Conservation (phyloP, 2,113 vertebrate species). For the Scortum barcoo region DNA sequence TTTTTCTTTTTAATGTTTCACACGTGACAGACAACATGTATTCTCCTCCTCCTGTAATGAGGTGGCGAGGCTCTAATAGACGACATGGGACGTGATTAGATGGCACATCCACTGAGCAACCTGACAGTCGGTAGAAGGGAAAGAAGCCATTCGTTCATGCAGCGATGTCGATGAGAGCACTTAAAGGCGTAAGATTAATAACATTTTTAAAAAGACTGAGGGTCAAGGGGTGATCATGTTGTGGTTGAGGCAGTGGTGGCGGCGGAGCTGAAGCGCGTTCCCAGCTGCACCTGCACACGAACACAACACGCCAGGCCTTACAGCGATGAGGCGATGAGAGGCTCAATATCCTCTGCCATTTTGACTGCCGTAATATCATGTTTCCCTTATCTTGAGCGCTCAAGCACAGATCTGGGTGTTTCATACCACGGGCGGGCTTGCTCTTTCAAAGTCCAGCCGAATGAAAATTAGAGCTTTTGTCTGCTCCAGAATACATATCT, state of each 20-base stretch:
- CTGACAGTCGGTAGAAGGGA: conserved; percentile 34
- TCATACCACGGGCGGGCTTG: no score
- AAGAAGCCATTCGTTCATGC: conserved; percentile 41
- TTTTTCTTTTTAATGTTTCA: conserved; percentile 49
- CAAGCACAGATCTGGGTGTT: neutral
- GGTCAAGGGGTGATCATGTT: conserved; percentile 13
- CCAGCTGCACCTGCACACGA: neutral
- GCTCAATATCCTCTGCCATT: neutral
- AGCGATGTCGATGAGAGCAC: neutral
- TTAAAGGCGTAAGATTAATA: neutral
- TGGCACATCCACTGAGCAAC: conserved; percentile 25
- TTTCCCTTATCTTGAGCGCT: neutral
- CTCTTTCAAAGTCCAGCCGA: neutral
- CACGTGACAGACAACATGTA: conserved; percentile 57
- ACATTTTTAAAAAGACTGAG: neutral
- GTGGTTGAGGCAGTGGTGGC: no score
- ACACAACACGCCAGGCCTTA: neutral
- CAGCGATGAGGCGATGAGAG: neutral
- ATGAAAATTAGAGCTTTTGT: neutral
- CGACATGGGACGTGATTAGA: conserved; percentile 67
- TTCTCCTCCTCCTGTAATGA: conserved; percentile 61
- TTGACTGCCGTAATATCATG: neutral
- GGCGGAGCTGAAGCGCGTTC: neutral
- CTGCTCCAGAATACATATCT: neutral
- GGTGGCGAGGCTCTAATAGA: conserved; percentile 48